These are phyloP conservation scores for Lanistes nyassanus DNA, from an alignment of 1,140 invertebrate genomes.

Conservation along the genomic window DNA sequence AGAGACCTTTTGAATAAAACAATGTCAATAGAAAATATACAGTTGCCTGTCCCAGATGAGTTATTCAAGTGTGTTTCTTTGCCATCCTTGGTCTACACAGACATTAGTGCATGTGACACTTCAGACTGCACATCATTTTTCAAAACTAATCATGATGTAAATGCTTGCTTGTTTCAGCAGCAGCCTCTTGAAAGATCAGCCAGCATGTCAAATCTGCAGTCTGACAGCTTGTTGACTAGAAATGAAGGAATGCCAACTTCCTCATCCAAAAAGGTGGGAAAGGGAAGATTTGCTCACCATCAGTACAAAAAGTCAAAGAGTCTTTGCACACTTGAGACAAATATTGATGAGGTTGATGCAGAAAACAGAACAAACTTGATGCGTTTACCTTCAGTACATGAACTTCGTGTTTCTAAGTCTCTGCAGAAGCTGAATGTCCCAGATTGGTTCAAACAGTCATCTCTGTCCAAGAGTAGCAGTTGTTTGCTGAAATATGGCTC, in stretches of 20 bases:
- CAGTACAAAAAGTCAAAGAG: slow-evolving; percentile 61
- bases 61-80: slow-evolving; percentile 49
- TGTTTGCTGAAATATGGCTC: slow-evolving; percentile 51
- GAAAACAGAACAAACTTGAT: slow-evolving; percentile 72
- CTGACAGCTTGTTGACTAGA: slow-evolving; percentile 23
- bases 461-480: slow-evolving; percentile 56
- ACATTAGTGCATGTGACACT: slow-evolving; percentile 49
- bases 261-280: slow-evolving; percentile 30
- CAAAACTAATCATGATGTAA: slow-evolving; percentile 51
- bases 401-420: slow-evolving; percentile 89
- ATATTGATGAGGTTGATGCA: slow-evolving; percentile 51
- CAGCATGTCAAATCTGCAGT: slow-evolving; percentile 58
- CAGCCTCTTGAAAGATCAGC: slow-evolving; percentile 47
- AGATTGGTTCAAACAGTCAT: slow-evolving; percentile 91
- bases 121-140: slow-evolving; percentile 40
- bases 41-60: slow-evolving; percentile 34
- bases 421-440: slow-evolving; percentile 92
- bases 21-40: slow-evolving; percentile 55
- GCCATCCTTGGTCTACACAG: slow-evolving; percentile 53
- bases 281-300: slow-evolving; percentile 50
- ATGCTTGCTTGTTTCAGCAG: slow-evolving; percentile 56
- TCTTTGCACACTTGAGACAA: slow-evolving; percentile 59
- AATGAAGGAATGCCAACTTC: not conserved
- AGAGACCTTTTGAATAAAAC: slow-evolving; percentile 51
- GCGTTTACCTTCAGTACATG: slow-evolving; percentile 80